phyloP scores from a whole-genome alignment of 2,797 vertebrate species.

The Chromis chromis region DNA sequence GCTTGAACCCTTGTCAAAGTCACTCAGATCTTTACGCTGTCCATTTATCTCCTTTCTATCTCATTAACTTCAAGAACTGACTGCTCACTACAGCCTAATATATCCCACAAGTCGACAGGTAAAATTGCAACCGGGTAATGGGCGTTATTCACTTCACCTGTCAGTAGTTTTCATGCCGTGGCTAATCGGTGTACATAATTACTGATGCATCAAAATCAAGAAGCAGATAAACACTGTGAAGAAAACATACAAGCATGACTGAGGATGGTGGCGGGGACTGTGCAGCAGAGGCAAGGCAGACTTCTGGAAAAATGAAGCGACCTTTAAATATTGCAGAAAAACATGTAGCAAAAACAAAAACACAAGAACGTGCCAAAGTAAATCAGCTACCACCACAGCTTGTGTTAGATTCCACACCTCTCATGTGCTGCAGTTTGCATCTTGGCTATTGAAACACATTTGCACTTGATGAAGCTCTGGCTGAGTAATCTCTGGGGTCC shows the following conservation, averaged over 20 bases:
- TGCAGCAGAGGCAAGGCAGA: background rate
- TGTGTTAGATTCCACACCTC: background rate
- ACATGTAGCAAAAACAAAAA: constrained; percentile 10
- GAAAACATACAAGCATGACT: background rate
- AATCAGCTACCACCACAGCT: constrained; percentile 5
- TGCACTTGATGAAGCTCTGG: background rate
- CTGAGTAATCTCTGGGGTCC: background rate
- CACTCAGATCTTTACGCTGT: no score
- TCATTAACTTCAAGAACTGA: no score
- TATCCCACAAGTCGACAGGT: no score
- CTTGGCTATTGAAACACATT: background rate
- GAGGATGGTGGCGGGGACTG: background rate
- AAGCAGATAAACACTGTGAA: background rate
- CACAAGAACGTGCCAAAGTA: constrained; percentile 1
- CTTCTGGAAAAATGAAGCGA: constrained; percentile 14
- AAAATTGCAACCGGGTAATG: no score
- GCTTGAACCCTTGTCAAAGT: no score
- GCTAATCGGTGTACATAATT: no score
- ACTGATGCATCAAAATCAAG: background rate
- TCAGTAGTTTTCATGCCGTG: no score
- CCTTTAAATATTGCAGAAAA: constrained; percentile 18
- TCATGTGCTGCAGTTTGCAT: background rate
- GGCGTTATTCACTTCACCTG: no score
- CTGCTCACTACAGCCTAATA: no score
- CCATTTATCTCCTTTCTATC: no score